These are phyloP conservation scores for Arizona elegans DNA, from an alignment of 2,113 vertebrate species.

Conservation along the genomic window DNA sequence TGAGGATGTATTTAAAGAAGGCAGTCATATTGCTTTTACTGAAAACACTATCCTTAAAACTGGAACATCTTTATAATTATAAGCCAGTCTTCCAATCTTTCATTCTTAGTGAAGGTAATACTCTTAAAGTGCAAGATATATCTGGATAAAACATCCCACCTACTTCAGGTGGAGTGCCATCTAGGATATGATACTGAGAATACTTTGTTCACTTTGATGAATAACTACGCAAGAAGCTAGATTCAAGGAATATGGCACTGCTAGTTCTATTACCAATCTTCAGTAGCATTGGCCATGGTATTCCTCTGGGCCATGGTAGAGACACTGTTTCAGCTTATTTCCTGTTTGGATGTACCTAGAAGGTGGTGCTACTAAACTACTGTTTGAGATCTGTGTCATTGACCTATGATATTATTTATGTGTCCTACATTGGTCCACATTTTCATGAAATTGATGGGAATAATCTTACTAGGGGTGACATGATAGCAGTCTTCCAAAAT, in stretches of 20 bases:
- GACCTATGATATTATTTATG: background rate
- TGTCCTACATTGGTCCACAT: background rate
- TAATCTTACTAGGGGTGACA: background rate
- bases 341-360: background rate
- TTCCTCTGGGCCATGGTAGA: background rate
- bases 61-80: background rate
- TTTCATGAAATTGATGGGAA: background rate
- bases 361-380: background rate
- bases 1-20: background rate
- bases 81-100: background rate
- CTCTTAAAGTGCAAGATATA: background rate
- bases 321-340: background rate
- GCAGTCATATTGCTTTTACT: background rate
- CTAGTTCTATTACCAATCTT: background rate
- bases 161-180: background rate
- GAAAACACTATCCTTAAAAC: background rate
- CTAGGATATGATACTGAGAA: background rate
- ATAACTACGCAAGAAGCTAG: background rate
- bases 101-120: background rate
- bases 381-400: background rate
- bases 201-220: background rate
- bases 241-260: background rate
- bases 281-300: background rate
- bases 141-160: background rate
- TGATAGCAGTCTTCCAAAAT: background rate